Base-by-base conservation (phyloP, 1,140 invertebrate genomes). In the Myzus persicae region DNA sequence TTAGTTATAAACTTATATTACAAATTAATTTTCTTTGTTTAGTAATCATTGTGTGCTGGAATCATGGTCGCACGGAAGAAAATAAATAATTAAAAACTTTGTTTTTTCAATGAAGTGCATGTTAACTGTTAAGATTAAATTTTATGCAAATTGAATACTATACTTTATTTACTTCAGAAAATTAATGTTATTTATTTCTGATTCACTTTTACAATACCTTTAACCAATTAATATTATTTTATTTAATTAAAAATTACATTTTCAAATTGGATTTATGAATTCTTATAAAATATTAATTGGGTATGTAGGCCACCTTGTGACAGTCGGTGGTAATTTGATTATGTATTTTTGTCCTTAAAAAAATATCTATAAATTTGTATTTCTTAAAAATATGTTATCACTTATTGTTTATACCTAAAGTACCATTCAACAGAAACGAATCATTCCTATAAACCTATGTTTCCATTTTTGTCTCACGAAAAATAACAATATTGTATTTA, bases 211-310 rank as follows among this genome's bases (percentile, higher is more conserved):
- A 76, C 31, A 6, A 31, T 76, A 51, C 48, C 46, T 18, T 31
- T 59, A n/a, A 36, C 31, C 31, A 76, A 76, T n/a, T 6, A 2
- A 76, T 67, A 67, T 18, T 67, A 67, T 67, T 31, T n/a, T n/a
- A n/a, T 59, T n/a, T 18, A 76, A 76, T 76, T 76, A 76, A 76
- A 48, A 76, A 76, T 76, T n/a, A n/a, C 59, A 76, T n/a, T 76
- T 76, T 9, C 1, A n/a, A 76, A 76, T 76, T 76, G 31, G 14
- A 36, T 76, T 76, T n/a, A 76, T 76, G n/a, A n/a, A 76, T 18
- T n/a, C 14, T 76, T n/a, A n/a, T 76, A 76, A 76, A 67, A n/a
- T n/a, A n/a, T 36, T n/a, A 76, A 76, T n/a, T n/a, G n/a, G n/a
- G n/a, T 76, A 76, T 5, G 4, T 36, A 11, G 26, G 59, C 11